Percentiles rank a stretch among this genome's conserved stretches.
These are phyloP conservation scores for Eulithis prunata DNA, from an alignment of 2,888 invertebrate genomes.

Conservation along the genomic window DNA sequence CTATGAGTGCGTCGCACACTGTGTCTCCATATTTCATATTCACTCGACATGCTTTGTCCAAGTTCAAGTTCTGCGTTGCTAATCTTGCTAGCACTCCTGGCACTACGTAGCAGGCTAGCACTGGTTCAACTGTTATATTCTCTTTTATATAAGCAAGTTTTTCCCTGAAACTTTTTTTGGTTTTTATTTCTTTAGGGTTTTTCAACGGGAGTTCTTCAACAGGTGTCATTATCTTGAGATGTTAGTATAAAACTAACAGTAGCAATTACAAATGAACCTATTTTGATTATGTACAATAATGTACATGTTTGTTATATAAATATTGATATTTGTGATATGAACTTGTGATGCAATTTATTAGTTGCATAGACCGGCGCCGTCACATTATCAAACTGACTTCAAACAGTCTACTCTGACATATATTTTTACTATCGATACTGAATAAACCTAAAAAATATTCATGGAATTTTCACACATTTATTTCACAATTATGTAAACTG, in stretches of 20 bases:
- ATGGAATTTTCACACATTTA: too few species aligned
- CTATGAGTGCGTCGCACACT: slow-evolving; percentile 89
- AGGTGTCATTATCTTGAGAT: slow-evolving; percentile 53
- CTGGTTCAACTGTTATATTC: slow-evolving; percentile 87
- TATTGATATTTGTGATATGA: slow-evolving; percentile 48
- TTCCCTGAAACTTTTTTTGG: slow-evolving; percentile 68
- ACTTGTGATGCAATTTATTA: slow-evolving; percentile 18
- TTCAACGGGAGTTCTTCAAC: slow-evolving; percentile 67
- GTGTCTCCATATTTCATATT: slow-evolving; percentile 88
- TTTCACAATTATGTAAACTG: too few species aligned
- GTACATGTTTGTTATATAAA: slow-evolving; percentile 44
- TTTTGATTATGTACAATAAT: slow-evolving; percentile 23
- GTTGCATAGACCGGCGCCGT: slow-evolving; percentile 11
- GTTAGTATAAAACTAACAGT: slow-evolving; percentile 41
- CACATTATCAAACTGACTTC: neutral
- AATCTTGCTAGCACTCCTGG: slow-evolving; percentile 87
- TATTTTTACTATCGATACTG: neutral
- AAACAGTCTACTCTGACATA: neutral
- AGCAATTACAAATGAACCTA: slow-evolving; percentile 25
- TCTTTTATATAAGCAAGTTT: slow-evolving; percentile 76
- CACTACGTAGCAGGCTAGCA: slow-evolving; percentile 85
- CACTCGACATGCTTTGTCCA: slow-evolving; percentile 93
- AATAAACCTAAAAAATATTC: too few species aligned
- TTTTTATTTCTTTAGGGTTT: slow-evolving; percentile 39
- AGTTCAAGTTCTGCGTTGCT: slow-evolving; percentile 92